Base-by-base conservation (phyloP, 2,113 vertebrate species). In the Takifugu flavidus region DNA sequence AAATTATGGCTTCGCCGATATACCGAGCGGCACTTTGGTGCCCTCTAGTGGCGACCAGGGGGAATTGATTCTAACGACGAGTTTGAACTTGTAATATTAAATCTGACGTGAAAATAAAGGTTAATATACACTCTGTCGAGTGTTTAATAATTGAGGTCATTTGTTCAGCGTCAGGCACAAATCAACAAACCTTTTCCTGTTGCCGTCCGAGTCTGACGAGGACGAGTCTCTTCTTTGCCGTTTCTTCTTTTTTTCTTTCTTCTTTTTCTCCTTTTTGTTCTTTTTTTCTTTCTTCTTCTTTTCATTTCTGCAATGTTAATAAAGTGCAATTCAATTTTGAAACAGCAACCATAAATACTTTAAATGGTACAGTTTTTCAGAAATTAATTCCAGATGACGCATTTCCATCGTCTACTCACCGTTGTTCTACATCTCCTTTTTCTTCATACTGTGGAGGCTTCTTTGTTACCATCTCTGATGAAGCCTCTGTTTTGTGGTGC, bases 241-340 rank as follows among this genome's bases (percentile, higher is more conserved):
- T 31, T 91, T 93, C 46, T 91, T 92, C 49, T 91, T 92, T 50
- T 95, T 94, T 25, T 92, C 90, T 11, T 94, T 94, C 77, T 94
- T 91, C 70, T 91, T 94, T 14, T 92, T 92, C 54, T 92, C 89
- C 29, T 94, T 92, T 44, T 94, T 91, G 58, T 92, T 92, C 55
- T 88, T 93, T 76, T 93, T 92, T 57, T 92, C 92, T 57, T 89
- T 93, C 78, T 93, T 96, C 65, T 91, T 95, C 78, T 84, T 75
- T 46, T 82, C 85, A 4, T 73, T 58, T n/a, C 82, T 85, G 15
- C 8, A 14, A 27, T 57, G 29, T n/a, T 5, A 8, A 54, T 51
- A 39, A 49, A 13, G 4, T 46, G 6, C 71, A 51, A 13, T 3
- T 15, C 0, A 28, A 39, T 2, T 34, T 26, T 6, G 44, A 54